phyloP scores from a whole-genome alignment of 2,113 vertebrate genomes.

The Sinocyclocheilus anshuiensis region DNA sequence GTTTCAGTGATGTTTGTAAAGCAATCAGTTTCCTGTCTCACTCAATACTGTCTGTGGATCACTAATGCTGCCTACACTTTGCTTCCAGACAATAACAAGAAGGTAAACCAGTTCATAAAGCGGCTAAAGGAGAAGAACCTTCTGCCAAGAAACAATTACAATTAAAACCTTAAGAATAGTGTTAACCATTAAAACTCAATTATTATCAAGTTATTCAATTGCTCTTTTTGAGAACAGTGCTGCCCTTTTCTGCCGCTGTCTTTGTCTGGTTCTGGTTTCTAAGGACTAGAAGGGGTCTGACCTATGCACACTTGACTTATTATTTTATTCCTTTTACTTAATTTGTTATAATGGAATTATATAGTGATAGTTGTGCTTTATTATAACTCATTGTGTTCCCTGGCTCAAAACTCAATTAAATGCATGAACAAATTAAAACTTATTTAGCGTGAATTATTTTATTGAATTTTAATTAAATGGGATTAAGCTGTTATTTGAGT shows the following conservation, averaged over 20 bases:
- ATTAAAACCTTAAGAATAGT: neutral
- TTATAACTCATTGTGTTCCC: slow-evolving; percentile 56
- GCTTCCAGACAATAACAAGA: no score
- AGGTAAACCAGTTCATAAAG: no score
- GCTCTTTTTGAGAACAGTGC: neutral
- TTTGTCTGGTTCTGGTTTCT: neutral
- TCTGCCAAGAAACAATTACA: neutral
- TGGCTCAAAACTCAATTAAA: slow-evolving; percentile 67
- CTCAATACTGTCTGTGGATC: no score
- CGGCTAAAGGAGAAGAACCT: no score
- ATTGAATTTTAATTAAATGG: slow-evolving; percentile 64
- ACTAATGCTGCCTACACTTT: no score
- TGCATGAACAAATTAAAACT: slow-evolving; percentile 67
- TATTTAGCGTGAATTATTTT: slow-evolving; percentile 67
- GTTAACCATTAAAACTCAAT: neutral
- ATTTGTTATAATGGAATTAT: slow-evolving; percentile 48
- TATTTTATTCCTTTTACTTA: slow-evolving; percentile 45
- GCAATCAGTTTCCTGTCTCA: no score
- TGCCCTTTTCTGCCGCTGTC: slow-evolving; percentile 1
- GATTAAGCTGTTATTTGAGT: slow-evolving; percentile 63
- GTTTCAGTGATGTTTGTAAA: no score
- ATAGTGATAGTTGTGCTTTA: slow-evolving; percentile 55
- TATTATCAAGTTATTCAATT: neutral
- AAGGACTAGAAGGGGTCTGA: neutral
- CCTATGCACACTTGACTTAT: slow-evolving; percentile 50